Conservation (phyloP, 2,888 invertebrate species). For the Dasypolia templi region DNA sequence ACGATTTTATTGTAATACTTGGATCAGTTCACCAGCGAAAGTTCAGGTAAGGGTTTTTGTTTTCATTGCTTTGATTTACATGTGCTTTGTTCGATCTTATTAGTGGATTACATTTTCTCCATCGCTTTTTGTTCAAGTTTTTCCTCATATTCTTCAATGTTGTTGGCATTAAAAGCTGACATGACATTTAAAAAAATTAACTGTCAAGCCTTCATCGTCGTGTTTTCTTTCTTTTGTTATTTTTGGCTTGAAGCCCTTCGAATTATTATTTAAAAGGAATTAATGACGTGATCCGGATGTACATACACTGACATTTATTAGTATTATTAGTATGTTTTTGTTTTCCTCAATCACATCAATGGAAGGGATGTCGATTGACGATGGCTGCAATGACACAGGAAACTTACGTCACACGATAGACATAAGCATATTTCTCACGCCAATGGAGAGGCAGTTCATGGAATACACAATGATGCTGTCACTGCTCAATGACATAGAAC, state of each 20-base stretch:
- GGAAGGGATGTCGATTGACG: conserved; percentile 29
- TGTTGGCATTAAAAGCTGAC: not conserved
- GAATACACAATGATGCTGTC: conserved; percentile 52
- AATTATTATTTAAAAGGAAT: not conserved
- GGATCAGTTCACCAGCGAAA: not conserved
- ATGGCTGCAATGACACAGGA: conserved; percentile 18
- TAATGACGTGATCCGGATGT: not conserved
- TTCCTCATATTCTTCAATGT: not conserved
- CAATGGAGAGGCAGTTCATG: conserved; percentile 37
- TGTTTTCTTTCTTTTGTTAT: not conserved
- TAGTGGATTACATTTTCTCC: not conserved
- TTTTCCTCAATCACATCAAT: conserved; percentile 53
- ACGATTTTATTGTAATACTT: conserved; percentile 4
- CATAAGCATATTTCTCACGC: conserved; percentile 33
- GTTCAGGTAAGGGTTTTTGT: not conserved
- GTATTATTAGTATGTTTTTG: no score
- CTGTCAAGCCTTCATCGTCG: not conserved
- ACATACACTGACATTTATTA: not conserved
- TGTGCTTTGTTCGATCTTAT: not conserved
- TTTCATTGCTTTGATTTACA: not conserved
- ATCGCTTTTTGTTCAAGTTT: not conserved
- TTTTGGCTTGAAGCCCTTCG: not conserved
- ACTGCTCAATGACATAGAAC: conserved; percentile 33
- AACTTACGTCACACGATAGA: conserved; percentile 35
- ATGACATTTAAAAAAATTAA: not conserved